Percentiles rank a stretch among this genome's conserved stretches.
Evolutionary conservation across 2,113 vertebrate species (phyloP).

Genomic region (Catharus minimus): DNA sequence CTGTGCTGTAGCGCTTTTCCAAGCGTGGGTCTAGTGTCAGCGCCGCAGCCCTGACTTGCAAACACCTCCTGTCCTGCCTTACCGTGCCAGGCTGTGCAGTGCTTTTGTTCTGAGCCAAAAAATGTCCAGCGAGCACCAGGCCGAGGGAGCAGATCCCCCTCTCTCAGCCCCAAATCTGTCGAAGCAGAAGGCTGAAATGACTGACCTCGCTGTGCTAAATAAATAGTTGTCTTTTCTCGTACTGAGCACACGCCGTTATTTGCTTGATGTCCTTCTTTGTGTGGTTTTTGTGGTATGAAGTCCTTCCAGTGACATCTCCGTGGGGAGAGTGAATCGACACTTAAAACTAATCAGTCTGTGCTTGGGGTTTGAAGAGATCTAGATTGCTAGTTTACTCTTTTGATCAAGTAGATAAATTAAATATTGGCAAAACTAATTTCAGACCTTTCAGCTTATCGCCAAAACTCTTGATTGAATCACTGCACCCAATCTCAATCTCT

Average conservation of each 20-base stretch:
- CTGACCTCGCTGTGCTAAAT: slow-evolving; percentile 63
- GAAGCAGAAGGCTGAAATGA: slow-evolving; percentile 15
- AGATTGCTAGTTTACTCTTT: slow-evolving; percentile 70
- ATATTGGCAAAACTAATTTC: background rate
- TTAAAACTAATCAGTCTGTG: background rate
- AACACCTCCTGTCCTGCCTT: slow-evolving; percentile 40
- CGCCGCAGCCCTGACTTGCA: background rate
- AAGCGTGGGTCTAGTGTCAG: background rate
- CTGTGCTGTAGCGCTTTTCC: background rate
- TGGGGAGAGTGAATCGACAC: slow-evolving; percentile 7
- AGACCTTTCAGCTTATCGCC: background rate
- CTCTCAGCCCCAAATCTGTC: background rate
- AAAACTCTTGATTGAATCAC: background rate
- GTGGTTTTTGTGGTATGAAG: slow-evolving; percentile 48
- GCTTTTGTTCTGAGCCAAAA: background rate
- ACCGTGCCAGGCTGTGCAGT: slow-evolving; percentile 27
- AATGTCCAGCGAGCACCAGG: slow-evolving; percentile 2
- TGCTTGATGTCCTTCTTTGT: slow-evolving; percentile 56
- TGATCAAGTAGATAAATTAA: background rate
- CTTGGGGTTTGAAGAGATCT: slow-evolving; percentile 56
- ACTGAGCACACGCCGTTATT: slow-evolving; percentile 52
- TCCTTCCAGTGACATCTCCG: background rate
- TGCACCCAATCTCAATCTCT: background rate
- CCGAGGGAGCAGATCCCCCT: slow-evolving; percentile 1
- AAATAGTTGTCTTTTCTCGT: slow-evolving; percentile 60